These are phyloP conservation scores for Drosophila virilis DNA, from an alignment of 1,140 invertebrate species.

Conservation along the genomic window DNA sequence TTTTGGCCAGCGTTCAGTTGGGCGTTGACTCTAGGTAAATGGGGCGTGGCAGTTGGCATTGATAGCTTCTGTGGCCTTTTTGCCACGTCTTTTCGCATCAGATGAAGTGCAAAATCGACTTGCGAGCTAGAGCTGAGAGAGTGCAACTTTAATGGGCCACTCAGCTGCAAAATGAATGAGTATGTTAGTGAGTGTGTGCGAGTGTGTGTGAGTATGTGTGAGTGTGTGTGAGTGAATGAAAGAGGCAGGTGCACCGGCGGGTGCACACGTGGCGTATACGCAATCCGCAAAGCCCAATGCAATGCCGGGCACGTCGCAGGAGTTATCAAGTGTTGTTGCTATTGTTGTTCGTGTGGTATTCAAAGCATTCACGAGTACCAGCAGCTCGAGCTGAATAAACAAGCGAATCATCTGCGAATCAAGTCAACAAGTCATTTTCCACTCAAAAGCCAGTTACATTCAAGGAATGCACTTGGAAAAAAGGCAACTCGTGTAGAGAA, in stretches of 20 bases:
- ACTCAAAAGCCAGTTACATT: neutral
- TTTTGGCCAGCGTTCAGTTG: constrained; percentile 54
- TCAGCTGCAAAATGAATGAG: constrained; percentile 39
- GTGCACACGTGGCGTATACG: constrained; percentile 43
- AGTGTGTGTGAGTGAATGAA: constrained; percentile 24
- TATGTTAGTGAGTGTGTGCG: constrained; percentile 3
- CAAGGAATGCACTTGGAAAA: too few relatives aligned
- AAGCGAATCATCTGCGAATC: constrained; percentile 13
- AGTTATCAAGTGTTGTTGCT: neutral
- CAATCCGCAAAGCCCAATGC: constrained; percentile 16
- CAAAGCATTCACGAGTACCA: neutral
- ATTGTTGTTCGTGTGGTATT: neutral
- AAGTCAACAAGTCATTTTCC: constrained; percentile 5
- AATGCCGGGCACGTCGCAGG: constrained; percentile 30
- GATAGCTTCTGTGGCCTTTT: constrained; percentile 59
- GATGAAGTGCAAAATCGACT: constrained; percentile 65
- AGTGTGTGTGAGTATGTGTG: constrained; percentile 22
- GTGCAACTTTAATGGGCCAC: constrained; percentile 43
- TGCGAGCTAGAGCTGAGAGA: constrained; percentile 3
- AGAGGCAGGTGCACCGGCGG: constrained; percentile 19
- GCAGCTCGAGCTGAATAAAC: constrained; percentile 8
- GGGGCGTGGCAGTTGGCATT: constrained; percentile 65
- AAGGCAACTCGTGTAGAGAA: too few relatives aligned
- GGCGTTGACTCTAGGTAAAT: constrained; percentile 53
- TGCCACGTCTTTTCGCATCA: constrained; percentile 38